Conservation (phyloP, 2,888 invertebrate species). For the Phania funesta region DNA sequence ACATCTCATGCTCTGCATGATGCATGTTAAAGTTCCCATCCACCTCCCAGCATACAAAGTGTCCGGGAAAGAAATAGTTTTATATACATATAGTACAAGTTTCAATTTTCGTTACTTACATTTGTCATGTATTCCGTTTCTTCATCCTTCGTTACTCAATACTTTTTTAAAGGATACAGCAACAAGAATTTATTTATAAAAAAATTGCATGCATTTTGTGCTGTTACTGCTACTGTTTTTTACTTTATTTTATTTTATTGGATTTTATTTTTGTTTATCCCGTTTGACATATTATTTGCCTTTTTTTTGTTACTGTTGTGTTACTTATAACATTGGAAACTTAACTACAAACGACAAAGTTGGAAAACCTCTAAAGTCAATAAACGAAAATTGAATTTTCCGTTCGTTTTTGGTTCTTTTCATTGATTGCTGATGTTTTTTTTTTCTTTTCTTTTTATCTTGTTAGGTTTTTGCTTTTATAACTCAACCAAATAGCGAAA, state of each 20-base stretch:
- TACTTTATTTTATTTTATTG: too few relatives aligned
- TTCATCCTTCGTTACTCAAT: conserved; percentile 22
- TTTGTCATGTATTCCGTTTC: conserved; percentile 45
- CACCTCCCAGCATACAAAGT: not conserved
- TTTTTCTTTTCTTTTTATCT: not conserved
- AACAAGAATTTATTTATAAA: conserved; percentile 1
- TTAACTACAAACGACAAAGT: conserved; percentile 52
- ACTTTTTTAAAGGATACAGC: conserved; percentile 27
- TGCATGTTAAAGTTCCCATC: not conserved
- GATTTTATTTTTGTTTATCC: conserved; percentile 37
- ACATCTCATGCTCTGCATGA: not conserved
- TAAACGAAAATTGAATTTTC: conserved; percentile 68
- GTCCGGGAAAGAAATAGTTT: not conserved
- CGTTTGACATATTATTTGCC: conserved; percentile 45
- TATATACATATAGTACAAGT: conserved; percentile 9
- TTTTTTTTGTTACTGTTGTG: conserved; percentile 9
- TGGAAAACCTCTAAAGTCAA: conserved; percentile 66
- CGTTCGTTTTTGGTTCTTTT: not conserved
- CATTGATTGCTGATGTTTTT: conserved; percentile 6
- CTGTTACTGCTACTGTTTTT: not conserved
- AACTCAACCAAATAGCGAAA: not conserved
- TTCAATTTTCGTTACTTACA: conserved; percentile 47
- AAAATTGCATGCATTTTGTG: not conserved
- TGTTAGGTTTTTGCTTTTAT: not conserved
- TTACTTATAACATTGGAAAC: conserved; percentile 36